phyloP scores from a whole-genome alignment of 2,113 vertebrate genomes.

The Paramisgurnus dabryanus region DNA sequence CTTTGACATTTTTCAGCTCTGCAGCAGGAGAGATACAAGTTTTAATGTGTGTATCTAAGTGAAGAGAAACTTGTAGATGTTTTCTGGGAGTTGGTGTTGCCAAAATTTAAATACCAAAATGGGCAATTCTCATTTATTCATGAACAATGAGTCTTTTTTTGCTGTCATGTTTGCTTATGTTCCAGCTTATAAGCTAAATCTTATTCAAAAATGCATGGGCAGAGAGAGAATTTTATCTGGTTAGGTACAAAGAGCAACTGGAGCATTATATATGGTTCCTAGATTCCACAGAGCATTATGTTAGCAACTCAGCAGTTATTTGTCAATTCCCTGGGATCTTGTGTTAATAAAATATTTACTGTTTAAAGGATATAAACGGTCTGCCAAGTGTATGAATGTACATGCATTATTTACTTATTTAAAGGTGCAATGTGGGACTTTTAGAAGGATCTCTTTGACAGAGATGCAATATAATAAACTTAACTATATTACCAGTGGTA shows the following conservation, averaged over 20 bases:
- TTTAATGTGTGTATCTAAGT: slow-evolving; percentile 64
- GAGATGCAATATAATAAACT: too few relatives aligned
- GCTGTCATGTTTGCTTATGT: slow-evolving; percentile 32
- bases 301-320: too few relatives aligned
- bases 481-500: too few relatives aligned
- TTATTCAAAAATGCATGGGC: slow-evolving; percentile 39
- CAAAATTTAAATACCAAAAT: slow-evolving; percentile 59
- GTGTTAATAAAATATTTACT: too few relatives aligned
- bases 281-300: too few relatives aligned
- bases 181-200: slow-evolving; percentile 35
- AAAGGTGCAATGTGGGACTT: too few relatives aligned
- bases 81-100: slow-evolving; percentile 74
- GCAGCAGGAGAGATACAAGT: slow-evolving; percentile 71
- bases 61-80: slow-evolving; percentile 69
- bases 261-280: slow-evolving; percentile 1
- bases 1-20: slow-evolving; percentile 53
- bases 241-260: slow-evolving; percentile 28
- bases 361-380: too few relatives aligned
- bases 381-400: too few relatives aligned
- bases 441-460: too few relatives aligned
- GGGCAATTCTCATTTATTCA: slow-evolving; percentile 37
- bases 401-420: too few relatives aligned
- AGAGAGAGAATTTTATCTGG: slow-evolving; percentile 29
- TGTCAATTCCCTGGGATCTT: too few relatives aligned
- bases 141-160: slow-evolving; percentile 24